phyloP scores from a whole-genome alignment of 2,113 vertebrate species.

The Lycocorax pyrrhopterus region DNA sequence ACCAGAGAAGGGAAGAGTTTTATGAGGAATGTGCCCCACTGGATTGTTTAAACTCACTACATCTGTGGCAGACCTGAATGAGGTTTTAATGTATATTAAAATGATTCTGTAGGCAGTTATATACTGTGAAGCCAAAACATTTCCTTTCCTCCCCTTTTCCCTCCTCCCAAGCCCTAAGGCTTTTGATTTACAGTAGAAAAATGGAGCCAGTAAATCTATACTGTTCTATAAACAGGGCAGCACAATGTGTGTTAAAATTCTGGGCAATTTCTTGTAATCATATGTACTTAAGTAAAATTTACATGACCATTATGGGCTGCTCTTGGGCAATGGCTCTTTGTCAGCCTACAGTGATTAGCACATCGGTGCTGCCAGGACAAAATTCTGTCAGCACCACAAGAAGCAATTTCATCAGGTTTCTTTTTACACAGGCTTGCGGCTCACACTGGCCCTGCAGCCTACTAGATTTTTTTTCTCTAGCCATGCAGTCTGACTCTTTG shows the following conservation, averaged over 20 bases:
- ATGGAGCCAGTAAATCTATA: constrained; percentile 55
- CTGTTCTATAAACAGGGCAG: constrained; percentile 62
- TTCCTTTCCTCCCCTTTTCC: background rate
- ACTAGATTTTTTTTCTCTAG: background rate
- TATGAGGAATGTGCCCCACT: background rate
- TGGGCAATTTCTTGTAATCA: constrained; percentile 71
- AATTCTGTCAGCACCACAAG: constrained; percentile 58
- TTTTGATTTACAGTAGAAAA: constrained; percentile 37
- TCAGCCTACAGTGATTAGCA: constrained; percentile 60
- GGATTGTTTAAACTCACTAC: background rate
- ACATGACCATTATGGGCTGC: constrained; percentile 55
- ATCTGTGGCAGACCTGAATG: background rate
- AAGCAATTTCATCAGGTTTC: constrained; percentile 59
- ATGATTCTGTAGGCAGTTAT: constrained; percentile 7
- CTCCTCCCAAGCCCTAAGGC: background rate
- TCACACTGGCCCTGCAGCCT: constrained; percentile 20
- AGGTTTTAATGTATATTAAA: constrained; percentile 27
- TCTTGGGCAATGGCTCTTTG: constrained; percentile 55
- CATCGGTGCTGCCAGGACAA: constrained; percentile 30
- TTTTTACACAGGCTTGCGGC: constrained; percentile 44
- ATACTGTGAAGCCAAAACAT: constrained; percentile 35
- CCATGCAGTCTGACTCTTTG: constrained; percentile 54
- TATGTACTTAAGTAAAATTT: constrained; percentile 68
- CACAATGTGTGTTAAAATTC: constrained; percentile 63
- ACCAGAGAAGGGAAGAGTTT: background rate